These are phyloP conservation scores for Eurystomus gularis DNA, from an alignment of 2,113 vertebrate species.

Conservation along the genomic window DNA sequence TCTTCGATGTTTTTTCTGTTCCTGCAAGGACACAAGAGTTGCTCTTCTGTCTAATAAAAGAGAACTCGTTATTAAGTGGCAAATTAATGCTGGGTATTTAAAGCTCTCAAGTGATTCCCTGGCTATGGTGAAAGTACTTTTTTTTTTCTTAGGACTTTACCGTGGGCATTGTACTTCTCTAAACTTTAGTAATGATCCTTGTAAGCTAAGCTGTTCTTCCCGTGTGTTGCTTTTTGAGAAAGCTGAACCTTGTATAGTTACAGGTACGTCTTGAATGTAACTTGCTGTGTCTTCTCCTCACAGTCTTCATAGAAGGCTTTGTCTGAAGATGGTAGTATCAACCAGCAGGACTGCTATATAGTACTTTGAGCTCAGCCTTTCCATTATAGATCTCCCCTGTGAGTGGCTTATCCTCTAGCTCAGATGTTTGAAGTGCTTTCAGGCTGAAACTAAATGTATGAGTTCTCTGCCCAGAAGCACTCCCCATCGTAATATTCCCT, in stretches of 20 bases:
- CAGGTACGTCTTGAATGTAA: neutral
- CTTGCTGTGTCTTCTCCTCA: neutral
- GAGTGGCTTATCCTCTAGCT: constrained; percentile 47
- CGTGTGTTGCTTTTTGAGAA: neutral
- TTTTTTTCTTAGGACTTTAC: neutral
- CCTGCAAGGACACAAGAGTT: neutral
- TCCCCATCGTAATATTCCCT: constrained; percentile 19
- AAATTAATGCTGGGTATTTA: constrained; percentile 32
- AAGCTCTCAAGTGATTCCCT: constrained; percentile 26
- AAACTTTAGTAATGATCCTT: neutral
- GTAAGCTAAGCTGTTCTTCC: neutral
- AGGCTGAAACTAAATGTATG: constrained; percentile 20
- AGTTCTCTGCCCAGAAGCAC: constrained; percentile 32
- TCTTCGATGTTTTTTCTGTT: neutral
- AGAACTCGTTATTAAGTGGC: constrained; percentile 6
- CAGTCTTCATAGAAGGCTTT: neutral
- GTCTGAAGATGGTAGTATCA: neutral
- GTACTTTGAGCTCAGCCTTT: neutral
- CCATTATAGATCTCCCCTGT: constrained; percentile 27
- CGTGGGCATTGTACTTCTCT: neutral
- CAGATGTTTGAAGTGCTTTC: constrained; percentile 47
- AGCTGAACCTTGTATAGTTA: neutral
- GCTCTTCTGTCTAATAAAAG: constrained; percentile 16
- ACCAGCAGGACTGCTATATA: neutral
- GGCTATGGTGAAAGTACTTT: neutral